phyloP scores from a whole-genome alignment of 2,797 vertebrate species.

The Pogonophryne albipinna region DNA sequence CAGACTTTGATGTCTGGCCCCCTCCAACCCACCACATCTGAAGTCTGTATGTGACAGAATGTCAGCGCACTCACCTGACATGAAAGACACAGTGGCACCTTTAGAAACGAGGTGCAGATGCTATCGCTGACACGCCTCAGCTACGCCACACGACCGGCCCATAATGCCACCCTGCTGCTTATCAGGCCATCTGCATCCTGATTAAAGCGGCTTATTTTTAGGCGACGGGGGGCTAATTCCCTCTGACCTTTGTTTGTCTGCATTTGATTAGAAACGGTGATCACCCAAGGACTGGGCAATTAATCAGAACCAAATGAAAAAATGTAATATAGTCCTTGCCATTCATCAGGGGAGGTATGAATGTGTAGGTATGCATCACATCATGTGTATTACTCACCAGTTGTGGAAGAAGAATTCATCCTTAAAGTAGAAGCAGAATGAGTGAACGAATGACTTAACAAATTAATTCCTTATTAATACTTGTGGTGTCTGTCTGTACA shows the following conservation, averaged over 20 bases:
- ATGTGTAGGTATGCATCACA: constrained; percentile 18
- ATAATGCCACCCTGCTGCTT: constrained; percentile 59
- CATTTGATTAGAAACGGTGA: constrained; percentile 71
- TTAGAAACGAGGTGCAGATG: constrained; percentile 67
- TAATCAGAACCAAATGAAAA: constrained; percentile 57
- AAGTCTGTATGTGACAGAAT: constrained; percentile 71
- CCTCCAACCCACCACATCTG: constrained; percentile 47
- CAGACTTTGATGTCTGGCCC: constrained; percentile 69
- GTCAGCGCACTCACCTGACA: constrained; percentile 72
- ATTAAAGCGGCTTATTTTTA: constrained; percentile 79
- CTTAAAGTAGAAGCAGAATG: not conserved
- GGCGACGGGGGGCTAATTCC: constrained; percentile 66
- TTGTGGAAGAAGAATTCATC: not conserved
- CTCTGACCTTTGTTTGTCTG: constrained; percentile 75
- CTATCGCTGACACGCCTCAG: constrained; percentile 63
- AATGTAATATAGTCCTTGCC: constrained; percentile 40
- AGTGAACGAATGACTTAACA: no score
- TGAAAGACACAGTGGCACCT: constrained; percentile 72
- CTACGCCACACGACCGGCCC: constrained; percentile 48
- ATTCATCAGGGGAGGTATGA: constrained; percentile 30
- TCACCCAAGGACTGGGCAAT: constrained; percentile 41
- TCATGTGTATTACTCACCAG: constrained; percentile 20
- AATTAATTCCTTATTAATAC: no score
- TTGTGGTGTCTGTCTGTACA: no score
- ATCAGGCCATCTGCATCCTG: constrained; percentile 77